Percentiles rank a stretch among this genome's conserved stretches.
Evolutionary conservation across 2,113 vertebrate genomes (phyloP).

Genomic region (Strix aluco): DNA sequence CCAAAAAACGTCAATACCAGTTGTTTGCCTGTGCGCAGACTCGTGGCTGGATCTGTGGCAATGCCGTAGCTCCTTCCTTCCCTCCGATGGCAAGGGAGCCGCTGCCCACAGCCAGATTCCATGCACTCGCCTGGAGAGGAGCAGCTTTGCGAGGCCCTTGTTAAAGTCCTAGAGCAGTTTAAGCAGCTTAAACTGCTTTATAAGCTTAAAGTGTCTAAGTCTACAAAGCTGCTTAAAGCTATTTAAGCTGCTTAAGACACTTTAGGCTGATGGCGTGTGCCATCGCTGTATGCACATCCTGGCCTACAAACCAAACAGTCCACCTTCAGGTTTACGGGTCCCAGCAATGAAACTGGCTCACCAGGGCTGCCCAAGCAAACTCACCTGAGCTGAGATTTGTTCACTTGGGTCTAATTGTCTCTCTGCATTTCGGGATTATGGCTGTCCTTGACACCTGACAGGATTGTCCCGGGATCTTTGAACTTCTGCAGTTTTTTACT

Average conservation of each 20-base stretch:
- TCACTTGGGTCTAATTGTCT: background rate
- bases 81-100: background rate
- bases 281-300: background rate
- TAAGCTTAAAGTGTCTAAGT: constrained; percentile 48
- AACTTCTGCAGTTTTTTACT: background rate
- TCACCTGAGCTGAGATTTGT: background rate
- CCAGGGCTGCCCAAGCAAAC: background rate
- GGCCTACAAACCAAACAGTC: background rate
- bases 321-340: background rate
- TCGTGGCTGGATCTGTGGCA: background rate
- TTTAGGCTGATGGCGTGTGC: background rate
- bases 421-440: background rate
- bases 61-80: background rate
- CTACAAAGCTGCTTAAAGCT: constrained; percentile 63
- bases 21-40: background rate
- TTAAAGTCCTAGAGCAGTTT: constrained; percentile 22
- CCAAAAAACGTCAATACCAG: background rate
- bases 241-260: constrained; percentile 56
- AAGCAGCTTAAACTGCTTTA: constrained; percentile 65
- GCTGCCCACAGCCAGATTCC: background rate
- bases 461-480: background rate
- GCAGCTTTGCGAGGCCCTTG: background rate
- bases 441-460: background rate
- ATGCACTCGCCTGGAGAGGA: fast-evolving
- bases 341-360: fast-evolving